phyloP scores from a whole-genome alignment of 2,797 vertebrate species.

The Loriculus beryllinus region DNA sequence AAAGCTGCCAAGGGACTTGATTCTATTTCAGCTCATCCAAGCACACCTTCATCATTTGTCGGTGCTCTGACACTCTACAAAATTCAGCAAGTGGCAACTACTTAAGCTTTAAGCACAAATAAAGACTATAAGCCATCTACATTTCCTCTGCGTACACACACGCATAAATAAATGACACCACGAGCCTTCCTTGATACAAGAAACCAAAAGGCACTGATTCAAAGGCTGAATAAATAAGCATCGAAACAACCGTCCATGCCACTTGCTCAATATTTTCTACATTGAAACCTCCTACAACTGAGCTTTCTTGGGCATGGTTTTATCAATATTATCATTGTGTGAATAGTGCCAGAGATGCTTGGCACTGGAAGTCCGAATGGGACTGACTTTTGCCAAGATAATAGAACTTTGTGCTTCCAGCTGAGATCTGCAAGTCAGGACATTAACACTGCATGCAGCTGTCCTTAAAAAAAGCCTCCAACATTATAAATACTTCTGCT shows the following conservation, averaged over 20 bases:
- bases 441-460: not conserved
- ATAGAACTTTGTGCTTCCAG: not conserved
- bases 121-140: not conserved
- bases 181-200: not conserved
- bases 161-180: not conserved
- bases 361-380: not conserved
- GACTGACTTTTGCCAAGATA: not conserved
- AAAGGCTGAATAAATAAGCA: conserved; percentile 24
- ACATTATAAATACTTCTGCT: not conserved
- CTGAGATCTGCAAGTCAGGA: not conserved
- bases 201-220: not conserved
- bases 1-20: not conserved
- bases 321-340: not conserved
- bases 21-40: not conserved
- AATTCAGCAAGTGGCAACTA: not conserved
- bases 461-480: not conserved
- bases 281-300: not conserved
- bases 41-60: not conserved
- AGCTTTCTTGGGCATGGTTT: not conserved
- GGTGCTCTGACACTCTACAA: not conserved
- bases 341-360: not conserved
- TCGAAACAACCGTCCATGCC: not conserved
- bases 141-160: not conserved
- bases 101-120: not conserved
- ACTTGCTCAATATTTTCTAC: not conserved